phyloP scores from a whole-genome alignment of 2,797 vertebrate species.

The Phalloptychus januarius region DNA sequence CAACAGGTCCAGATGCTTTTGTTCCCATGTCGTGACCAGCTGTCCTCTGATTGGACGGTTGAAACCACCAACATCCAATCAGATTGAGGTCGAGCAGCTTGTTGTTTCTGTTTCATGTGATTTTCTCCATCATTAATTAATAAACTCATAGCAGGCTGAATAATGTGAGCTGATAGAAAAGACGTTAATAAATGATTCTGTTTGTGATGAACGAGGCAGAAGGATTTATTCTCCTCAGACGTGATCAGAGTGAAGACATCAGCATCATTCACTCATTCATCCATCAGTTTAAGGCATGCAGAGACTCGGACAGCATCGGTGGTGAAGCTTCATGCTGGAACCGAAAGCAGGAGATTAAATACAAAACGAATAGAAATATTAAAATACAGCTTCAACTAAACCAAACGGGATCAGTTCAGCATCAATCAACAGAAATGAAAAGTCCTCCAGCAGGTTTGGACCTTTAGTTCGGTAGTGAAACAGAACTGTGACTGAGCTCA shows the following conservation, averaged over 20 bases:
- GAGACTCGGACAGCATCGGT: slow-evolving; percentile 42
- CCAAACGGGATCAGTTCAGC: not conserved
- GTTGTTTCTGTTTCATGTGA: not conserved
- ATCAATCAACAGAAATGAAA: not conserved
- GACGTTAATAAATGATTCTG: not conserved
- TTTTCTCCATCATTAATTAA: not conserved
- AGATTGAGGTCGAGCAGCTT: not conserved
- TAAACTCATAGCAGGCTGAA: not conserved
- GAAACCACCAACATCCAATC: not conserved
- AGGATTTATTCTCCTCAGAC: slow-evolving; percentile 63
- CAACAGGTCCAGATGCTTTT: not conserved
- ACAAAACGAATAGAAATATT: slow-evolving; percentile 57
- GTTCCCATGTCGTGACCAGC: not conserved
- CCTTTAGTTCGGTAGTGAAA: not conserved
- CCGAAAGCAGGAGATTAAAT: slow-evolving; percentile 40
- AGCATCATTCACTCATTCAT: slow-evolving; percentile 32
- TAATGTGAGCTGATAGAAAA: not conserved
- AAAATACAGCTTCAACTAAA: slow-evolving; percentile 47
- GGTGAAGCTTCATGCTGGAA: slow-evolving; percentile 41
- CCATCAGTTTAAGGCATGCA: slow-evolving; percentile 65
- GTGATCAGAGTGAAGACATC: slow-evolving; percentile 41
- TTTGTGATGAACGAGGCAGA: slow-evolving; percentile 7
- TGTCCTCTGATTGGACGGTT: not conserved
- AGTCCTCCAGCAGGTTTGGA: slow-evolving; percentile 3
- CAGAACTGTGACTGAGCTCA: no score